These are phyloP conservation scores for Oxytorus armatus DNA, from an alignment of 2,888 invertebrate species.

Conservation along the genomic window DNA sequence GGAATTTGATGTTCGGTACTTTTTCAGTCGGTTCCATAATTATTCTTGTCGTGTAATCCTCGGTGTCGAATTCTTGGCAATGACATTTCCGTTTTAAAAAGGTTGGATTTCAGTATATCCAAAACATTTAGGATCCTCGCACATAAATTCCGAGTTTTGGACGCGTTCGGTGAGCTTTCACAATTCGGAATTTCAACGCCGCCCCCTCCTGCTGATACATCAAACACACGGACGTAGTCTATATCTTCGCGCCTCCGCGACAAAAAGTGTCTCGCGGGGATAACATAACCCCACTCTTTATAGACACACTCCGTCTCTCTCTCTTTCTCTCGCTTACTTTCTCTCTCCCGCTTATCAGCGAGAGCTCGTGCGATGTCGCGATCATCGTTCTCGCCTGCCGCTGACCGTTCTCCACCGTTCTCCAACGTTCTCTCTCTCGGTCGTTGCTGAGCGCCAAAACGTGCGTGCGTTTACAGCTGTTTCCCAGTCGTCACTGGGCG, in stretches of 20 bases:
- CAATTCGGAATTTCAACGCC: too few species aligned
- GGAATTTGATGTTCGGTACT: too few species aligned
- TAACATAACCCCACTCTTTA: constrained; percentile 29
- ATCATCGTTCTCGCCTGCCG: constrained; percentile 39
- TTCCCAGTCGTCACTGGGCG: constrained; percentile 77
- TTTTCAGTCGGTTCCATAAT: too few species aligned
- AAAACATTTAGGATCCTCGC: too few species aligned
- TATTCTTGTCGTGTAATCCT: too few species aligned
- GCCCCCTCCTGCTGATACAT: too few species aligned
- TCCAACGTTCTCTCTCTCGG: constrained; percentile 26
- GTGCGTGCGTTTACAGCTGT: constrained; percentile 78
- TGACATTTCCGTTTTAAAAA: too few species aligned
- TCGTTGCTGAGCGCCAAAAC: constrained; percentile 72
- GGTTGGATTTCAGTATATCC: too few species aligned
- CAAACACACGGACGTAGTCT: background rate
- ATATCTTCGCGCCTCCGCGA: background rate
- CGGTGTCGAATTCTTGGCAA: too few species aligned
- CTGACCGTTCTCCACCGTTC: constrained; percentile 6
- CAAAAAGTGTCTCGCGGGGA: constrained; percentile 22
- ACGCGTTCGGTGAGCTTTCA: too few species aligned
- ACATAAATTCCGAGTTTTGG: too few species aligned
- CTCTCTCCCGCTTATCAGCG: background rate
- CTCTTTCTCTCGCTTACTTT: constrained; percentile 3
- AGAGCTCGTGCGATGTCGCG: constrained; percentile 13
- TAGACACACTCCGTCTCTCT: background rate